Evolutionary conservation across 1,140 invertebrate species (phyloP).

Genomic region (Luehdorfia chinensis): DNA sequence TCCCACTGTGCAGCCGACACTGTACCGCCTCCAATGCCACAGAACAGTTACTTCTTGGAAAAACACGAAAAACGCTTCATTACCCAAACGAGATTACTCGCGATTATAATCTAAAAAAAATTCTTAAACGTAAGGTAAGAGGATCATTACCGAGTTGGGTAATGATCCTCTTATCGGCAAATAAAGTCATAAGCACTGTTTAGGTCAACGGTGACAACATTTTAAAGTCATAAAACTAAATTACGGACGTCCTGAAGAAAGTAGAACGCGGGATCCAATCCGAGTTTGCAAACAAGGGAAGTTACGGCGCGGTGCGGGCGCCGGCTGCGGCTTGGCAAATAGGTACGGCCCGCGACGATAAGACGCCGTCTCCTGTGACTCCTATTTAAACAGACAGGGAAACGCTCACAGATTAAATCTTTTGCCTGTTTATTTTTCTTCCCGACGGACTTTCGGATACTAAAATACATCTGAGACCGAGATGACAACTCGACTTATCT

Average conservation of each 20-base stretch:
- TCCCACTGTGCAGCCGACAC: slow-evolving; percentile 55
- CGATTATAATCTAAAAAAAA: too few relatives aligned
- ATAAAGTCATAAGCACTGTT: slow-evolving; percentile 38
- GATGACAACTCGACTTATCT: slow-evolving; percentile 58
- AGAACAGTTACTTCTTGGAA: slow-evolving; percentile 34
- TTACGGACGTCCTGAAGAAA: slow-evolving; percentile 67
- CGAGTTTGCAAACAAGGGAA: slow-evolving; percentile 75
- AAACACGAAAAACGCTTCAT: slow-evolving; percentile 22
- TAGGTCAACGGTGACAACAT: slow-evolving; percentile 55
- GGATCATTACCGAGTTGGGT: too few relatives aligned
- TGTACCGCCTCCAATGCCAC: slow-evolving; percentile 37
- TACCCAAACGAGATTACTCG: background rate
- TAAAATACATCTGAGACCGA: slow-evolving; percentile 48
- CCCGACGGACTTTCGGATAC: slow-evolving; percentile 38
- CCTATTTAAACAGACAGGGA: slow-evolving; percentile 69
- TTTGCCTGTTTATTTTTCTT: slow-evolving; percentile 64
- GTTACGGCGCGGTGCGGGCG: slow-evolving; percentile 54
- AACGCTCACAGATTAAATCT: slow-evolving; percentile 68
- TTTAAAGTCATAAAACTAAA: slow-evolving; percentile 74
- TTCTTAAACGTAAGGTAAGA: too few relatives aligned
- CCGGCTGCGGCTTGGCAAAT: slow-evolving; percentile 62
- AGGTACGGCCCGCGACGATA: slow-evolving; percentile 62
- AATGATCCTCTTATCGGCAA: slow-evolving; percentile 15
- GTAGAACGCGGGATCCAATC: slow-evolving; percentile 72
- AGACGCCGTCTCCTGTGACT: slow-evolving; percentile 65